These are phyloP conservation scores for Taeniopygia guttata DNA, from an alignment of 2,797 vertebrate species.

Conservation along the genomic window DNA sequence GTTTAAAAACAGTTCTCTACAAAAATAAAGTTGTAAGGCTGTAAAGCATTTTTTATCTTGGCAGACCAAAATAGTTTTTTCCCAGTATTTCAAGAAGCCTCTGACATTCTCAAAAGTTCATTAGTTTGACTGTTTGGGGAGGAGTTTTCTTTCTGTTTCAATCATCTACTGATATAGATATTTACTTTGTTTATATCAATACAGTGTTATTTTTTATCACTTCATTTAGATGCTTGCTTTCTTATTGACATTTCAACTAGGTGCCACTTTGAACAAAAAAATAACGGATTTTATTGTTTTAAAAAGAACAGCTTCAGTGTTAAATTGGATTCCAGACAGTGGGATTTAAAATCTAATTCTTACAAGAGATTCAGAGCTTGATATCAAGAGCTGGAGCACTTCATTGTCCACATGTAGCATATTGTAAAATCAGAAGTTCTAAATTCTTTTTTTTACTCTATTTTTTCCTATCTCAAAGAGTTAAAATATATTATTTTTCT, in stretches of 20 bases:
- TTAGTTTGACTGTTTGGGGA: background rate
- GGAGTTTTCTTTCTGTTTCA: background rate
- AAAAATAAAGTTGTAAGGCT: constrained; percentile 15
- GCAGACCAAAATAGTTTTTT: constrained; percentile 16
- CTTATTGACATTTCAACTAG: background rate
- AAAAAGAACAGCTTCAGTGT: background rate
- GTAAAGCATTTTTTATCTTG: constrained; percentile 47
- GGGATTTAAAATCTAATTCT: constrained; percentile 15
- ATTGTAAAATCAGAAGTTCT: background rate
- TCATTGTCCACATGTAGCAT: background rate
- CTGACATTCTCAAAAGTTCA: constrained; percentile 9
- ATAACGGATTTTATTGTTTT: background rate
- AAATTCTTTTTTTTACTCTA: background rate
- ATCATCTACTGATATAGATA: background rate
- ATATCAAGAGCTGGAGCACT: background rate
- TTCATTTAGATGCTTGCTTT: background rate
- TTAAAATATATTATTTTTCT: background rate
- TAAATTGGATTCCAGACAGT: background rate
- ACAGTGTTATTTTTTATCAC: background rate
- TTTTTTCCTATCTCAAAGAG: background rate
- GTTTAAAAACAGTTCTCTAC: constrained; percentile 18
- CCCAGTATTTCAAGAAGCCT: constrained; percentile 20
- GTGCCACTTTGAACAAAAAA: background rate
- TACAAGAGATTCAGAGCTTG: background rate
- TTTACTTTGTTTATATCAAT: constrained; percentile 1